Percentiles rank a stretch among this genome's conserved stretches.
These are phyloP conservation scores for Rhodinocichla rosea DNA, from an alignment of 2,113 vertebrate genomes.

Conservation along the genomic window DNA sequence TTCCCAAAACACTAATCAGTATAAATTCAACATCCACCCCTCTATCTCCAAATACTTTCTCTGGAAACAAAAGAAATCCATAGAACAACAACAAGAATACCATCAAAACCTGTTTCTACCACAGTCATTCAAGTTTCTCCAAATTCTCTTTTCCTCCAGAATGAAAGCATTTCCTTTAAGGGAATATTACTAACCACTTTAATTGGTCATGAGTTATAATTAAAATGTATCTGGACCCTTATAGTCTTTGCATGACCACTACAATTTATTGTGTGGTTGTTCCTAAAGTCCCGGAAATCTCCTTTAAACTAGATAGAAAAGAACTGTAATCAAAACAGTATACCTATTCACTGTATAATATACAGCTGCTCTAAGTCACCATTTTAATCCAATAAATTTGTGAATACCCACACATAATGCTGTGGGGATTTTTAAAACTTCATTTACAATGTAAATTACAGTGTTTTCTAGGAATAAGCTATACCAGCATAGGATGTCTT, in stretches of 20 bases:
- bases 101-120: neutral
- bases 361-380: neutral
- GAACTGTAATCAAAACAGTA: neutral
- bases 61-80: neutral
- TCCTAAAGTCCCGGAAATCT: neutral
- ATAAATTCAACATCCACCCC: neutral
- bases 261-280: neutral
- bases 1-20: neutral
- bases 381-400: neutral
- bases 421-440: neutral
- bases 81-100: neutral
- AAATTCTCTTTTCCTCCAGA: neutral
- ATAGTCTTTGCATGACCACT: neutral
- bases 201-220: neutral
- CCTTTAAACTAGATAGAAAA: neutral
- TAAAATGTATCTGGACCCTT: neutral
- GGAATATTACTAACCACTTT: neutral
- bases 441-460: neutral
- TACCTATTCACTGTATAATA: neutral
- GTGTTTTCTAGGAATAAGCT: neutral
- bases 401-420: neutral
- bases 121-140: neutral
- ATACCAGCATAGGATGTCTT: neutral
- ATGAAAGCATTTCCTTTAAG: neutral
- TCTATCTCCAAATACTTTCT: neutral